Percentiles rank a stretch among this genome's conserved stretches.
Evolutionary conservation across 2,888 invertebrate genomes (phyloP).

Genomic region (Odontothrips loti): DNA sequence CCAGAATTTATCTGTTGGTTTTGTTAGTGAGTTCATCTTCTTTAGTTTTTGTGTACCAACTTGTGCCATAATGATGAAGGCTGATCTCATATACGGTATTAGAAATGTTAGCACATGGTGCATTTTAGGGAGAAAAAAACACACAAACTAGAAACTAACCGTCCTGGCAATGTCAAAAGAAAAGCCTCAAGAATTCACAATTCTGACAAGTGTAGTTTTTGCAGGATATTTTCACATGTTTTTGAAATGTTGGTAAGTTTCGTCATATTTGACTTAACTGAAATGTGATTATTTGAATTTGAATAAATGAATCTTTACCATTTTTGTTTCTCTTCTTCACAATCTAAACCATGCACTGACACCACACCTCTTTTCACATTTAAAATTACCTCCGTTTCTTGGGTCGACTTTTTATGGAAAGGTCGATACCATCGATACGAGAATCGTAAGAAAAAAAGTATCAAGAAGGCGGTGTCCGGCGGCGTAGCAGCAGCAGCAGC

Average conservation of each 20-base stretch:
- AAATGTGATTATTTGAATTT: not conserved
- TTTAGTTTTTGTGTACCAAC: not conserved
- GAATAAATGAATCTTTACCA: not conserved
- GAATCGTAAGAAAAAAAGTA: too few species aligned
- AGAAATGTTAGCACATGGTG: not conserved
- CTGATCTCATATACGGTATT: conserved; percentile 4
- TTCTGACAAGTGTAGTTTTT: not conserved
- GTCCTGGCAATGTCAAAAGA: not conserved
- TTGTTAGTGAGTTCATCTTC: not conserved
- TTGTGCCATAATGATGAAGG: conserved; percentile 12
- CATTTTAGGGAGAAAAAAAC: not conserved
- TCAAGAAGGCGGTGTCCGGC: not conserved
- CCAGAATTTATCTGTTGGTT: not conserved
- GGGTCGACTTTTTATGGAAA: too few species aligned
- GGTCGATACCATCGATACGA: too few species aligned
- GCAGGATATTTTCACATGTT: not conserved
- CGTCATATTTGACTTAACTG: not conserved
- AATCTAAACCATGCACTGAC: too few species aligned
- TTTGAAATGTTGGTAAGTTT: not conserved
- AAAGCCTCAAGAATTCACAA: not conserved
- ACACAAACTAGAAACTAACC: not conserved
- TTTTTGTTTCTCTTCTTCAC: not conserved
- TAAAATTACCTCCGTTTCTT: too few species aligned
- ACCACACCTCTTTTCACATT: not conserved
- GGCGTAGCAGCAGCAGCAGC: too few species aligned